Percentiles rank a stretch among this genome's conserved stretches.
phyloP scores from a whole-genome alignment of 2,113 vertebrate species.

The Progne subis region DNA sequence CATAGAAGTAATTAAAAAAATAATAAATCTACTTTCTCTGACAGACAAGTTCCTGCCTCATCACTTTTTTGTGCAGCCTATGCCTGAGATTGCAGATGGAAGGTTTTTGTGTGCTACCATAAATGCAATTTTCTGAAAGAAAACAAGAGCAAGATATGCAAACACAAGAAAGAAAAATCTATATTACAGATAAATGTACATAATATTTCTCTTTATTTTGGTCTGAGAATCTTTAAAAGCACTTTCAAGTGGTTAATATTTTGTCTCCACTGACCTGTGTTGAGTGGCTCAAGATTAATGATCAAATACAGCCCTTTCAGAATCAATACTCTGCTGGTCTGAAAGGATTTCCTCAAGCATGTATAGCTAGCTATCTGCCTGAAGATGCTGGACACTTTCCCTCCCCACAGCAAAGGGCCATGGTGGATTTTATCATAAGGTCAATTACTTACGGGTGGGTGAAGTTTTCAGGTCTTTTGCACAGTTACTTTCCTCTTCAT shows the following conservation, averaged over 20 bases:
- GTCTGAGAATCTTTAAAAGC: conserved; percentile 10
- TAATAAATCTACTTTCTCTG: background rate
- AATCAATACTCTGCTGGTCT: background rate
- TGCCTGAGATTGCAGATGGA: background rate
- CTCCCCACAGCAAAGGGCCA: background rate
- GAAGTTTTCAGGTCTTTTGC: background rate
- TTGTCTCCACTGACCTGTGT: background rate
- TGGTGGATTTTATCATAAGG: background rate
- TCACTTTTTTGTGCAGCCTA: background rate
- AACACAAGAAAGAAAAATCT: background rate
- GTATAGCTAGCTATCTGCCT: background rate
- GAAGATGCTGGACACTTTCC: background rate
- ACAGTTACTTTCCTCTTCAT: background rate
- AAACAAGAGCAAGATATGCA: background rate
- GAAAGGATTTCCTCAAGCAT: background rate
- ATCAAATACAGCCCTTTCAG: background rate
- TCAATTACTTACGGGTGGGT: background rate
- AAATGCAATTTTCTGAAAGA: background rate
- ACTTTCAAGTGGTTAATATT: background rate
- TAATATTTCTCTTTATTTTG: background rate
- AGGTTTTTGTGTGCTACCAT: background rate
- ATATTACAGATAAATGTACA: background rate
- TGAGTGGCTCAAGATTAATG: background rate
- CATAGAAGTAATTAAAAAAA: background rate
- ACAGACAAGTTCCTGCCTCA: background rate